phyloP scores from a whole-genome alignment of 1,140 invertebrate species.

The Sycobia sp. region DNA sequence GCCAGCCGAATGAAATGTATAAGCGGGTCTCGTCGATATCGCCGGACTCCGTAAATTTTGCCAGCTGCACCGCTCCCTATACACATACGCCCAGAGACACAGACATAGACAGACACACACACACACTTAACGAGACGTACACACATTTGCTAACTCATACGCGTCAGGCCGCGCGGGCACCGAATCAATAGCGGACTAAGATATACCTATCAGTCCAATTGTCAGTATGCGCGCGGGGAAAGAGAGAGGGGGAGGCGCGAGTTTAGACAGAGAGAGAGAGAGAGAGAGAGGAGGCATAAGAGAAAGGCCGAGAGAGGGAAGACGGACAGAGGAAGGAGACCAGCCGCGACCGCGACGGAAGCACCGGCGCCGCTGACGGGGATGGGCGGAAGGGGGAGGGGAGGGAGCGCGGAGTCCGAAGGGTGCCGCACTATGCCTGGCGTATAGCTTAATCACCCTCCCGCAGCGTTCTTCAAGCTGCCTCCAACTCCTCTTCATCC shows the following conservation, averaged over 20 bases:
- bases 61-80: too few species aligned
- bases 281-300: conserved; percentile 54
- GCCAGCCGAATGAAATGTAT: too few species aligned
- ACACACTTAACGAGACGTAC: too few species aligned
- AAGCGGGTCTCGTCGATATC: too few species aligned
- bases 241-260: conserved; percentile 47
- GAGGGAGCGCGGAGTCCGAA: conserved; percentile 47
- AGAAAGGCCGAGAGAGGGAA: conserved; percentile 28
- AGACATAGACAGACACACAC: too few species aligned
- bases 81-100: too few species aligned
- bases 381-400: conserved; percentile 42
- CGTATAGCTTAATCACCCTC: conserved; percentile 63
- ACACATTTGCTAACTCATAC: too few species aligned
- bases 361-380: conserved; percentile 29
- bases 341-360: conserved; percentile 34
- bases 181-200: conserved; percentile 63
- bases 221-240: conserved; percentile 57
- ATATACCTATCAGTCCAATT: conserved; percentile 64
- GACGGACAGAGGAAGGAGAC: conserved; percentile 36
- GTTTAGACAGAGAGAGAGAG: conserved; percentile 54
- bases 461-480: conserved; percentile 55
- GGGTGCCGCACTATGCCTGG: conserved; percentile 46
- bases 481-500: conserved; percentile 40
- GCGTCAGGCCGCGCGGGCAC: conserved; percentile 56
- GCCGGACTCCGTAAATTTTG: too few species aligned